These are phyloP conservation scores for Ellobius talpinus DNA, from an alignment of 2,113 vertebrate species.

Conservation along the genomic window DNA sequence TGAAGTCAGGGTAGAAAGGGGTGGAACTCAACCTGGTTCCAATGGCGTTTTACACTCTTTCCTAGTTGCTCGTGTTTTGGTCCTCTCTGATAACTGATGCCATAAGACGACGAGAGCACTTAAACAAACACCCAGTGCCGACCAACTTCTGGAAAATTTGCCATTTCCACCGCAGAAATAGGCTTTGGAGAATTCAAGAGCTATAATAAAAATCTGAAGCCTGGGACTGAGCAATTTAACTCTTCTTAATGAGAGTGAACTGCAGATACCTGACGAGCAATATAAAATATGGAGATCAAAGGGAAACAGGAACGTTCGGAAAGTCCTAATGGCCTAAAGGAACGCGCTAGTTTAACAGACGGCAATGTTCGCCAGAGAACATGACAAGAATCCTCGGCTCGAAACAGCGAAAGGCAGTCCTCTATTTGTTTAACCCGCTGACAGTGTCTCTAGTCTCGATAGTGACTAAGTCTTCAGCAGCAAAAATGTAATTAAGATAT, in stretches of 20 bases:
- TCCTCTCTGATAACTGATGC: constrained; percentile 42
- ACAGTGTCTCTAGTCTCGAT: constrained; percentile 65
- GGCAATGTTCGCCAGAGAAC: constrained; percentile 57
- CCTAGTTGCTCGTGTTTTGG: not conserved
- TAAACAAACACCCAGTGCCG: constrained; percentile 3
- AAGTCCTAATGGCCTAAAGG: constrained; percentile 68
- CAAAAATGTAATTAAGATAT: constrained; percentile 78
- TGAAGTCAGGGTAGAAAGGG: not conserved
- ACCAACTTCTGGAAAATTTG: constrained; percentile 41
- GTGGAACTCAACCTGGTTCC: not conserved
- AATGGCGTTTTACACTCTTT: not conserved
- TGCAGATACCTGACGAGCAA: constrained; percentile 75
- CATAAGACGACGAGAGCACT: not conserved
- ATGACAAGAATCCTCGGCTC: constrained; percentile 60
- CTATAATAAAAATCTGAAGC: constrained; percentile 68
- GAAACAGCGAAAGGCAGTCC: constrained; percentile 54
- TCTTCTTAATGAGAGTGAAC: constrained; percentile 69
- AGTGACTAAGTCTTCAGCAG: constrained; percentile 38
- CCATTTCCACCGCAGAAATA: constrained; percentile 67
- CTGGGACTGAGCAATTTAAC: constrained; percentile 62
- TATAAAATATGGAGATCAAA: constrained; percentile 80
- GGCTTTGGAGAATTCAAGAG: constrained; percentile 60
- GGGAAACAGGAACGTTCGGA: constrained; percentile 62
- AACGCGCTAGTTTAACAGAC: constrained; percentile 64
- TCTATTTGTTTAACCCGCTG: constrained; percentile 71